A percentile compares a stretch with the other conserved stretches of the same genome.
Evolutionary conservation across 2,888 invertebrate species (phyloP).

Genomic region (Noctua pronuba): DNA sequence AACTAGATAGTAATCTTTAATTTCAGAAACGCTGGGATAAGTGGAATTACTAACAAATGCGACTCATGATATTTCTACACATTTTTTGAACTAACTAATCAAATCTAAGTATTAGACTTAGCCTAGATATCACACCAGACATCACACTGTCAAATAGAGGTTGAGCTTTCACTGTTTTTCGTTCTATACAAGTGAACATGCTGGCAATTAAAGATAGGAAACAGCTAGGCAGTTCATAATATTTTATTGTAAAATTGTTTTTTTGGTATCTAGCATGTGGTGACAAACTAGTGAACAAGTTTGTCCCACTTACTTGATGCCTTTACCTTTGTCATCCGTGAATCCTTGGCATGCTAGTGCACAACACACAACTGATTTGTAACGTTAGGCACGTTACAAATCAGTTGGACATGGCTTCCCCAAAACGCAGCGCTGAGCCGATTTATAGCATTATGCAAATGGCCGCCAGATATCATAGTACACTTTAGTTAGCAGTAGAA

Average conservation of each 20-base stretch:
- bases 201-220: not conserved
- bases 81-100: not conserved
- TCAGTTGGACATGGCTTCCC: slow-evolving; percentile 2
- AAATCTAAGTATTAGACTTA: not conserved
- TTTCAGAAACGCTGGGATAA: not conserved
- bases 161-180: not conserved
- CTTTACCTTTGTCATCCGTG: not conserved
- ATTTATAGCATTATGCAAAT: slow-evolving; percentile 42
- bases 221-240: not conserved
- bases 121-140: not conserved
- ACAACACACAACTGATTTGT: no score
- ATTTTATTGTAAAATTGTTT: not conserved
- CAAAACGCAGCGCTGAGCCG: slow-evolving; percentile 4
- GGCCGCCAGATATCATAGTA: slow-evolving; percentile 11
- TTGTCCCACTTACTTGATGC: not conserved
- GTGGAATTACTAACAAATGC: slow-evolving; percentile 1
- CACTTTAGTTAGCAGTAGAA: not conserved
- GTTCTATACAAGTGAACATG: not conserved
- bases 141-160: not conserved
- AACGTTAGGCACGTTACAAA: slow-evolving; percentile 15
- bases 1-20: slow-evolving; percentile 18
- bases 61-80: not conserved
- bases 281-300: not conserved
- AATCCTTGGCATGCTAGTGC: not conserved
- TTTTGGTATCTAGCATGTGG: not conserved